Evolutionary conservation across 1,140 invertebrate genomes (phyloP).

Genomic region (Atta cephalotes): DNA sequence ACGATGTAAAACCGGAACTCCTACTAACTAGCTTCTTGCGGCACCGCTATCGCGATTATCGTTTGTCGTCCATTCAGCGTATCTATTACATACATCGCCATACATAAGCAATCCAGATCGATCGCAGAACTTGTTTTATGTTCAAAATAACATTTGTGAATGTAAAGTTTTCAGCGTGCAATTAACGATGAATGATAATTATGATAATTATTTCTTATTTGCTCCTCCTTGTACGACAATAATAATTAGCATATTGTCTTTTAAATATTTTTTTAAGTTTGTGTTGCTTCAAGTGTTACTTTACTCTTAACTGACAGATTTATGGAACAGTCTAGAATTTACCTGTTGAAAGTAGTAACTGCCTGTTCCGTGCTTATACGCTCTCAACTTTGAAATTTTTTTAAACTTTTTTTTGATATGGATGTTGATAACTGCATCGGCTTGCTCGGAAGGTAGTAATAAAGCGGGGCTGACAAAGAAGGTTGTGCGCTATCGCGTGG

Average conservation of each 20-base stretch:
- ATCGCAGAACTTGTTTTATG: slow-evolving; percentile 13
- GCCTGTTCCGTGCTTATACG: neutral
- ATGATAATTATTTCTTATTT: neutral
- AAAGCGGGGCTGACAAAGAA: slow-evolving; percentile 68
- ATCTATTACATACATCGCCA: slow-evolving; percentile 60
- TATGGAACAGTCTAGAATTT: neutral
- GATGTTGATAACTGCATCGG: slow-evolving; percentile 35
- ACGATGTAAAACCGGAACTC: slow-evolving; percentile 58
- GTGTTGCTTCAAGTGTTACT: neutral
- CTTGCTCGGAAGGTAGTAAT: slow-evolving; percentile 51
- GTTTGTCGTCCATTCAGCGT: slow-evolving; percentile 61
- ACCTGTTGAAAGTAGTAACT: neutral
- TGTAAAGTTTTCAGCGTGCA: neutral
- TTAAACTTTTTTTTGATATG: slow-evolving; percentile 3
- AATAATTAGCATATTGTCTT: neutral
- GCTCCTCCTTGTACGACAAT: no score
- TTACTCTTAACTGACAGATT: neutral
- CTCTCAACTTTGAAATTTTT: slow-evolving; percentile 2
- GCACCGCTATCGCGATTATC: slow-evolving; percentile 59
- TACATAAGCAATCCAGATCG: slow-evolving; percentile 44
- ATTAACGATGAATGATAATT: neutral
- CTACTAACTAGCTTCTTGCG: slow-evolving; percentile 57
- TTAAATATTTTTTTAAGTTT: neutral
- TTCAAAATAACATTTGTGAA: neutral
- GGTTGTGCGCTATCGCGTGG: slow-evolving; percentile 56